phyloP scores from a whole-genome alignment of 2,888 invertebrate species.

The Gryllus longicercus region DNA sequence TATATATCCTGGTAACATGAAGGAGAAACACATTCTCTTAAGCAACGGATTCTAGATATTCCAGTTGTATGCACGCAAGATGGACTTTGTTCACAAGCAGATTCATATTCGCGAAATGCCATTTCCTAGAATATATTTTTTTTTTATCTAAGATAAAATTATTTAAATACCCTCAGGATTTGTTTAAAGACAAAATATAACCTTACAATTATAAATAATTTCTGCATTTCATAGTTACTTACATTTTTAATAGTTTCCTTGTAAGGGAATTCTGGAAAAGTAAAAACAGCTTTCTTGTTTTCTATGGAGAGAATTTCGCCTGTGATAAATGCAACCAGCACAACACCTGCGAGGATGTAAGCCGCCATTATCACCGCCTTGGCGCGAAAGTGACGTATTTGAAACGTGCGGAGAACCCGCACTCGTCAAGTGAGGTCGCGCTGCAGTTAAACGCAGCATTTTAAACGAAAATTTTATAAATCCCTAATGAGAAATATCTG shows the following conservation, averaged over 20 bases:
- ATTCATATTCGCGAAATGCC: conserved; percentile 76
- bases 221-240: conserved; percentile 43
- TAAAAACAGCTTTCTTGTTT: conserved; percentile 56
- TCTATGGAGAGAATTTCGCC: conserved; percentile 20
- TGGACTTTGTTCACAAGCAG: conserved; percentile 75
- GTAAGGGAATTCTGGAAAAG: conserved; percentile 80
- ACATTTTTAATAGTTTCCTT: conserved; percentile 85
- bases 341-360: neutral
- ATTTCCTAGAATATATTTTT: conserved; percentile 57
- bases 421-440: neutral
- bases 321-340: conserved; percentile 24
- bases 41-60: conserved; percentile 66
- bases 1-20: conserved; percentile 82
- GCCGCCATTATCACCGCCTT: neutral
- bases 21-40: conserved; percentile 79
- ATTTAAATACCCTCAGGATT: too few species aligned
- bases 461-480: too few species aligned
- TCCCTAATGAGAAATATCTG: too few species aligned
- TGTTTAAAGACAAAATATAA: too few species aligned
- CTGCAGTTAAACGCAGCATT: too few species aligned
- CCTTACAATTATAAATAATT: too few species aligned
- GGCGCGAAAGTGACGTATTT: neutral
- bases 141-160: too few species aligned
- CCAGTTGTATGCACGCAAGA: conserved; percentile 62
- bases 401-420: neutral